phyloP scores from a whole-genome alignment of 1,140 invertebrate species.

The Plodia interpunctella region DNA sequence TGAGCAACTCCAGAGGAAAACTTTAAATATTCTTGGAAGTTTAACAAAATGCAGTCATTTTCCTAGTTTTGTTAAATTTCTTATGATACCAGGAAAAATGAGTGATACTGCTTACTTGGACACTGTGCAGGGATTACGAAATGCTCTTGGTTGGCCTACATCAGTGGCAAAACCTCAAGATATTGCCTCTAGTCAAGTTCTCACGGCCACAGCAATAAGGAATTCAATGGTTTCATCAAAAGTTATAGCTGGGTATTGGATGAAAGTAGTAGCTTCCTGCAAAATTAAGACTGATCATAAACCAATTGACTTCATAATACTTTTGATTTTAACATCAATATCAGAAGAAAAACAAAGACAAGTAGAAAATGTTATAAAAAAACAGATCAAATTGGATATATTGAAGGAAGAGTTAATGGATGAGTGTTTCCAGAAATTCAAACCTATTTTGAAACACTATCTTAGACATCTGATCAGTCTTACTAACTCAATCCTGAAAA shows the following conservation, averaged over 20 bases:
- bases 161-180: constrained; percentile 40
- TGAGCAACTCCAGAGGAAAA: constrained; percentile 56
- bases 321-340: constrained; percentile 60
- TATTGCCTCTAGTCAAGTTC: constrained; percentile 64
- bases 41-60: constrained; percentile 57
- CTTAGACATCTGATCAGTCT: constrained; percentile 55
- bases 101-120: constrained; percentile 47
- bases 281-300: constrained; percentile 57
- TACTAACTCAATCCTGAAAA: constrained; percentile 54
- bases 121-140: constrained; percentile 54
- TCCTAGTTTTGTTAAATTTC: constrained; percentile 69
- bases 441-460: constrained; percentile 62
- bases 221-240: constrained; percentile 66
- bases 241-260: constrained; percentile 56
- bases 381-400: constrained; percentile 60
- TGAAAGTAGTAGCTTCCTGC: constrained; percentile 57
- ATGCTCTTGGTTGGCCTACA: constrained; percentile 57
- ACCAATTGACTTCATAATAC: constrained; percentile 66
- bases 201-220: constrained; percentile 64
- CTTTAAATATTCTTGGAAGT: constrained; percentile 53
- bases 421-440: constrained; percentile 59
- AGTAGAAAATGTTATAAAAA: constrained; percentile 58
- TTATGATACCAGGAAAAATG: constrained; percentile 47
- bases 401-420: constrained; percentile 57
- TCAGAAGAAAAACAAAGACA: constrained; percentile 61